A percentile compares a stretch with the other conserved stretches of the same genome.
Conservation (phyloP, 2,113 vertebrate genomes). For the Trachemys scripta region DNA sequence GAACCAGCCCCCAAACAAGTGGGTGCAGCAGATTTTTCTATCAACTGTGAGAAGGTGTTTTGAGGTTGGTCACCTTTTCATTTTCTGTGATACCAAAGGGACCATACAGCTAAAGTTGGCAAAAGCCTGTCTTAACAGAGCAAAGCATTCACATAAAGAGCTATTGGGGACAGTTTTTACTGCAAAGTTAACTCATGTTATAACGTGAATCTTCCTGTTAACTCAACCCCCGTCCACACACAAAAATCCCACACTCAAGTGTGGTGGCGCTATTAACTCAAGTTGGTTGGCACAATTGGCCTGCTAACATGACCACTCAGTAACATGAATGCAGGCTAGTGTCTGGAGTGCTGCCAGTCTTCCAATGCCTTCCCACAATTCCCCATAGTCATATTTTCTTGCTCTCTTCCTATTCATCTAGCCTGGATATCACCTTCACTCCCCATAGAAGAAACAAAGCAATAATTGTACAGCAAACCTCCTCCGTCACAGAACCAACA, state of each 20-base stretch:
- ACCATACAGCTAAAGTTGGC: not conserved
- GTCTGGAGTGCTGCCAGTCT: rapidly evolving
- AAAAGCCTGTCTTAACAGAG: not conserved
- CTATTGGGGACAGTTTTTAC: not conserved
- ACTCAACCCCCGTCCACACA: not conserved
- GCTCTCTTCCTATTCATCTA: not conserved
- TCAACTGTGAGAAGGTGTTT: not conserved
- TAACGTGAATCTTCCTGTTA: not conserved
- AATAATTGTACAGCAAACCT: not conserved
- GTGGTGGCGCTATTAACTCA: rapidly evolving
- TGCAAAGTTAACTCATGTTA: not conserved
- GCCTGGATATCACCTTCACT: not conserved
- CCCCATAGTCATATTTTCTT: not conserved
- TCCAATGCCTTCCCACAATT: not conserved
- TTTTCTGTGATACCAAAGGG: not conserved
- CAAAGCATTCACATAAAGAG: not conserved
- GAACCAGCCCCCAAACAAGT: not conserved
- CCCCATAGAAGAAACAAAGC: not conserved
- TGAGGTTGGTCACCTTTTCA: not conserved
- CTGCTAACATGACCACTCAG: not conserved
- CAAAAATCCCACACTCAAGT: not conserved
- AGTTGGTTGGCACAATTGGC: not conserved
- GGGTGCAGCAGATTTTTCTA: not conserved
- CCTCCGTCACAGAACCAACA: not conserved
- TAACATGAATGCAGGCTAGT: not conserved